Percentiles rank a stretch among this genome's conserved stretches.
These are phyloP conservation scores for Eumacrocentrus americanus DNA, from an alignment of 2,888 invertebrate species.

Conservation along the genomic window DNA sequence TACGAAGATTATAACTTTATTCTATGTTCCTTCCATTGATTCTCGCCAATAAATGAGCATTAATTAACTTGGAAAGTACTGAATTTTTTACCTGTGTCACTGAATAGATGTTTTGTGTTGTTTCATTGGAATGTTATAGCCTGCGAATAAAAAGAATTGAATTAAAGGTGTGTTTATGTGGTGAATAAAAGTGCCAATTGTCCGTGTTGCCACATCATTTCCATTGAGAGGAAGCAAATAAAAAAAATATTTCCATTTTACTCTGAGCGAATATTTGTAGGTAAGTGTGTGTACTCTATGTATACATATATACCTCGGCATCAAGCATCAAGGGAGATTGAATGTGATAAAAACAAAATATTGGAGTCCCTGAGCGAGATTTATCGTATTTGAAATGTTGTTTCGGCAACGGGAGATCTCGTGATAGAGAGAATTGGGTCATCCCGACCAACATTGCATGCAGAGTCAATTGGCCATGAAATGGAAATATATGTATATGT, in stretches of 20 bases:
- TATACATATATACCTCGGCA: background rate
- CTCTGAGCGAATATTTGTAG: constrained; percentile 12
- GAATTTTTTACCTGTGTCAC: background rate
- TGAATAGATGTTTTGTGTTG: background rate
- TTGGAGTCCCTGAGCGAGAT: background rate
- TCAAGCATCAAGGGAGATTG: background rate
- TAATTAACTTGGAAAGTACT: background rate
- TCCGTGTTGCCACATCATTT: background rate
- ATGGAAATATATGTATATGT: constrained; percentile 9
- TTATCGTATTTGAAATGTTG: constrained; percentile 16
- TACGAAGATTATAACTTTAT: too few relatives aligned
- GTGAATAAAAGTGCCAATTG: constrained; percentile 11
- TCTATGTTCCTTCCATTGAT: background rate
- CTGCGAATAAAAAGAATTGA: background rate
- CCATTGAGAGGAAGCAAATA: background rate
- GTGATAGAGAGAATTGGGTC: constrained; percentile 22
- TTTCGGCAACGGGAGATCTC: constrained; percentile 16
- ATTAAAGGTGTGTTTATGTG: too few relatives aligned
- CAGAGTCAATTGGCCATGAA: constrained; percentile 24
- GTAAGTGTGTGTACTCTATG: constrained; percentile 15
- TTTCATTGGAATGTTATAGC: background rate
- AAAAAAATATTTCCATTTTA: constrained; percentile 17
- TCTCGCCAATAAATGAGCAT: background rate
- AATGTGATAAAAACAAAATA: too few relatives aligned
- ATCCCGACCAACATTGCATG: constrained; percentile 22